A percentile compares a stretch with the other conserved stretches of the same genome.
Conservation (phyloP, 2,888 invertebrate genomes). For the Carpatolechia fugitivella region DNA sequence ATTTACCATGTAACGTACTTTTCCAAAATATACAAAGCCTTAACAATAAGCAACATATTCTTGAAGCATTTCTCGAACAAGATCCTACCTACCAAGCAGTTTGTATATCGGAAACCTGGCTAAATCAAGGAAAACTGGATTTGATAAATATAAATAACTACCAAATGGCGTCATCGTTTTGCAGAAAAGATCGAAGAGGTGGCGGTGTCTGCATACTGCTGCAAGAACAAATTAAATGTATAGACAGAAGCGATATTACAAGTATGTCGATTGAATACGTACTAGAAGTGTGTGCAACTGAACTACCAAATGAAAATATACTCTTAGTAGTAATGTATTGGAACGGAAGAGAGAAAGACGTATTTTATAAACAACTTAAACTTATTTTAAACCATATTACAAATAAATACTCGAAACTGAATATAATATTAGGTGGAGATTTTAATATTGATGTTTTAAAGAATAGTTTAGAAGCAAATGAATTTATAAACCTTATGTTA, state of each 20-base stretch:
- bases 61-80: slow-evolving; percentile 18
- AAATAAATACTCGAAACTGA: slow-evolving; percentile 10
- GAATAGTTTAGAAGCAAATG: not conserved
- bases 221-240: slow-evolving; percentile 15
- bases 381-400: slow-evolving; percentile 10
- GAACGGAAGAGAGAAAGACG: slow-evolving; percentile 18
- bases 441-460: slow-evolving; percentile 17
- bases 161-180: slow-evolving; percentile 12
- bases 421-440: slow-evolving; percentile 23
- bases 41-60: not conserved
- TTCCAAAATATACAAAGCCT: slow-evolving; percentile 1
- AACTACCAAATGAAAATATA: slow-evolving; percentile 15
- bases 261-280: slow-evolving; percentile 22
- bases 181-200: slow-evolving; percentile 16
- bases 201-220: slow-evolving; percentile 24
- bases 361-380: slow-evolving; percentile 13
- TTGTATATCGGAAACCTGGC: slow-evolving; percentile 22
- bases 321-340: slow-evolving; percentile 24
- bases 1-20: not conserved
- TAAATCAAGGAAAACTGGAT: slow-evolving; percentile 10
- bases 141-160: slow-evolving; percentile 15
- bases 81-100: slow-evolving; percentile 10
- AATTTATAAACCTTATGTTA: too few species aligned
- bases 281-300: slow-evolving; percentile 23
- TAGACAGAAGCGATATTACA: slow-evolving; percentile 16